These are phyloP conservation scores for Druceiella hillmani DNA, from an alignment of 2,888 invertebrate species.

Conservation along the genomic window DNA sequence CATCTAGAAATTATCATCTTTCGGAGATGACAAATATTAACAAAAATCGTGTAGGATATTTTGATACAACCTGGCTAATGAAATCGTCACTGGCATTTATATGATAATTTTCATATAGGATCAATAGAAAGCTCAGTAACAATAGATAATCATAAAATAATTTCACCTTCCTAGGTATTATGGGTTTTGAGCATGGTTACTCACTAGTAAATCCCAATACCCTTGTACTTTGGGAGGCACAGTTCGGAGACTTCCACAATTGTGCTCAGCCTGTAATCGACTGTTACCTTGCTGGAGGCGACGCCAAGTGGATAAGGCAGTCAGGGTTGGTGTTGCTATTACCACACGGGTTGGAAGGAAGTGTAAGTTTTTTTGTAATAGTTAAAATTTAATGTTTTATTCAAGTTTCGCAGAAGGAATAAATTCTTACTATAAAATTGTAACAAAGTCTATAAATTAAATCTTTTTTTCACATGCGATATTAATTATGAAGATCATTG, in stretches of 20 bases:
- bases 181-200: slow-evolving; percentile 78
- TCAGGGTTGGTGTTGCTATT: slow-evolving; percentile 71
- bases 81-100: no score
- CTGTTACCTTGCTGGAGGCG: slow-evolving; percentile 59
- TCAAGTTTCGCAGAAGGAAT: no score
- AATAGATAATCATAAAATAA: no score
- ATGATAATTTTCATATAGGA: no score
- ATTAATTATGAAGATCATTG: not conserved
- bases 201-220: slow-evolving; percentile 70
- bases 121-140: no score
- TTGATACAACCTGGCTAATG: no score
- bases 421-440: no score
- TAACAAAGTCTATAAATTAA: no score
- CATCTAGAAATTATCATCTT: no score
- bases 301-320: slow-evolving; percentile 80
- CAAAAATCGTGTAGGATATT: no score
- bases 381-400: slow-evolving; percentile 6
- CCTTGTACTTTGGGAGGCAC: slow-evolving; percentile 77
- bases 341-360: slow-evolving; percentile 80
- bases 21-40: no score
- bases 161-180: no score
- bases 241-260: slow-evolving; percentile 83
- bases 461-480: not conserved
- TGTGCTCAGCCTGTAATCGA: slow-evolving; percentile 61
- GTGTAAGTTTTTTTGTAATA: slow-evolving; percentile 36